Percentiles rank a stretch among this genome's conserved stretches.
phyloP scores from a whole-genome alignment of 2,113 vertebrate genomes.

The human (Homo sapiens) region DNA sequence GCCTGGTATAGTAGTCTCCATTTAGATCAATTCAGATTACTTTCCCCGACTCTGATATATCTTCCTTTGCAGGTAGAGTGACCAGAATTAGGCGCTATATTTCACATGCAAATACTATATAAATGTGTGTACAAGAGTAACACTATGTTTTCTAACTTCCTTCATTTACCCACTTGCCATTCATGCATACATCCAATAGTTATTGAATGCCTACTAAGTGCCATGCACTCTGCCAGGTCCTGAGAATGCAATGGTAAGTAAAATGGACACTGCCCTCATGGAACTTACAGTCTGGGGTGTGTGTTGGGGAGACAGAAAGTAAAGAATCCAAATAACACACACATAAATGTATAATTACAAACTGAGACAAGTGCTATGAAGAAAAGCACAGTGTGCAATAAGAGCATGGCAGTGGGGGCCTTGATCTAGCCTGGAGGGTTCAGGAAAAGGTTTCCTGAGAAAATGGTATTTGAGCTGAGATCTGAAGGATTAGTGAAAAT shows the following conservation, averaged over 20 bases:
- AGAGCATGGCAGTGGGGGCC: not conserved
- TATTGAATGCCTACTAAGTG: not conserved
- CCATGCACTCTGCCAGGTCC: not conserved
- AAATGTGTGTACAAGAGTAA: not conserved
- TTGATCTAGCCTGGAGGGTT: not conserved
- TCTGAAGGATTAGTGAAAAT: not conserved
- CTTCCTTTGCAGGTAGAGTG: not conserved
- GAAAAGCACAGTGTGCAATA: not conserved
- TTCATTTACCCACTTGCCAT: not conserved
- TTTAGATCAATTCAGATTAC: not conserved
- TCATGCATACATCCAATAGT: not conserved
- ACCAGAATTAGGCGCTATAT: not conserved
- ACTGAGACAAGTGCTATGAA: not conserved
- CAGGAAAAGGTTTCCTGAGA: not conserved
- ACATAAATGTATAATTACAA: not conserved
- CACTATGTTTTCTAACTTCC: not conserved
- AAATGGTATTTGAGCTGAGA: conserved; percentile 38
- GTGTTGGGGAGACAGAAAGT: not conserved
- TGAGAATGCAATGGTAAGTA: not conserved
- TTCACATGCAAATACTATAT: not conserved
- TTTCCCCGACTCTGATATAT: not conserved
- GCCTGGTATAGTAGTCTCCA: not conserved
- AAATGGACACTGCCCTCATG: not conserved
- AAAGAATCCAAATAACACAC: conserved; percentile 25
- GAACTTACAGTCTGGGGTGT: not conserved